Percentiles rank a stretch among this genome's conserved stretches.
Evolutionary conservation across 2,888 invertebrate species (phyloP).

Genomic region (Candidula unifasciata): DNA sequence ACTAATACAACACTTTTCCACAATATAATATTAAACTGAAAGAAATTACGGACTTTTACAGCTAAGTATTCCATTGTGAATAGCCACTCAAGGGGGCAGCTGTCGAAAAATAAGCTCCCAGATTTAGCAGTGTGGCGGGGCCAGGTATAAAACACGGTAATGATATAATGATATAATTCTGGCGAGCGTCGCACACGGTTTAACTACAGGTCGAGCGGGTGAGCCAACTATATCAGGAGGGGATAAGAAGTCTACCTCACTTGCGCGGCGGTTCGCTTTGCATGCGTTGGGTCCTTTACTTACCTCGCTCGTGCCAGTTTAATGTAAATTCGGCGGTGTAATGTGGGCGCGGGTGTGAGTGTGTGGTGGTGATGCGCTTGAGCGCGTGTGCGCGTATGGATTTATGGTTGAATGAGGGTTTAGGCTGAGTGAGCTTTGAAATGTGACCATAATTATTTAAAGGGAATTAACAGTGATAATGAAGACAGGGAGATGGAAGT

Average conservation of each 20-base stretch:
- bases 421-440: too few relatives aligned
- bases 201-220: slow-evolving; percentile 19
- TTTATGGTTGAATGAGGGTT: too few relatives aligned
- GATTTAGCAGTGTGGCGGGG: neutral
- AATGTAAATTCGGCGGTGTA: too few relatives aligned
- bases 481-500: too few relatives aligned
- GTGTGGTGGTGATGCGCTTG: too few relatives aligned
- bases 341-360: too few relatives aligned
- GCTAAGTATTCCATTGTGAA: neutral
- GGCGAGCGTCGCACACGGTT: slow-evolving; percentile 19
- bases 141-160: slow-evolving; percentile 23
- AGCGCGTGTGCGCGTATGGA: too few relatives aligned
- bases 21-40: neutral
- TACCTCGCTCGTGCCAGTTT: neutral
- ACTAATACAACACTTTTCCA: neutral
- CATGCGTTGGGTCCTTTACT: slow-evolving; percentile 9
- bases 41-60: neutral
- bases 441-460: too few relatives aligned
- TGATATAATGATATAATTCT: slow-evolving; percentile 29
- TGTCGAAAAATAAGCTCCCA: neutral
- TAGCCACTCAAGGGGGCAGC: neutral
- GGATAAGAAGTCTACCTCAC: slow-evolving; percentile 2
- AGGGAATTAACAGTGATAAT: too few relatives aligned
- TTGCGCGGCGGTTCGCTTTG: slow-evolving; percentile 19
- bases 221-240: neutral